Evolutionary conservation across 2,888 invertebrate genomes (phyloP), one percentile per base, ranked within the genome.

Genomic region (Deilephila porcellus): DNA sequence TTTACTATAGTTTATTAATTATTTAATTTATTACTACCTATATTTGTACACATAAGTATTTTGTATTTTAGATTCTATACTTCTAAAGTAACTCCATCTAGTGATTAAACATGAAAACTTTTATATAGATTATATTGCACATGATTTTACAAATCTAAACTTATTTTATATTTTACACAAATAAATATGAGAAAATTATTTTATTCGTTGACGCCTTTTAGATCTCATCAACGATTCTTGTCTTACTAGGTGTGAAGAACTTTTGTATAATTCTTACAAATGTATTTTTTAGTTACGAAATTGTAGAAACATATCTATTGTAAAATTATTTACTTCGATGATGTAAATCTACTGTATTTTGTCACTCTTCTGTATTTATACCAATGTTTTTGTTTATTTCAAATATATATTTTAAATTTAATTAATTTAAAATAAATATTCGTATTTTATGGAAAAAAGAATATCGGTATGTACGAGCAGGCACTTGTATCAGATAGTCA

Each of bases 21-120:
- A 5, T 5, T 71, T 77, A 72, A 70, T 72, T 70, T 62, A 71
- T 73, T 70, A 56, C n/a, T 70, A 34, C n/a, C 20, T 71, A 59
- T 52, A 19, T 53, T 56, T 34, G 53, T 11, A 19, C 73, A 71
- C 71, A 71, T 75, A 74, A 70, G 56, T 75, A 62, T 25, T 74
- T 73, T 74, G 73, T 74, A 73, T 45, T 75, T 76, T 72, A 67
- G 62, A 60, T 52, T 72, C 72, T 19, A 75, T 73, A 71, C 72
- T 64, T 63, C 60, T 77, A 62, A 67, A 71, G 64, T 74, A 78
- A 74, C 77, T 78, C 79, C 82, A 82, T 78, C 79, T 82, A 80
- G 78, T 74, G 74, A 78, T 64, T 75, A 73, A 77, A 59, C 29
- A 60, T 78, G 71, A n/a, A 72, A 79, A 75, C 64, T 59, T 32